Evolutionary conservation across 1,140 invertebrate species (phyloP).

Genomic region (Drosophila bocqueti): DNA sequence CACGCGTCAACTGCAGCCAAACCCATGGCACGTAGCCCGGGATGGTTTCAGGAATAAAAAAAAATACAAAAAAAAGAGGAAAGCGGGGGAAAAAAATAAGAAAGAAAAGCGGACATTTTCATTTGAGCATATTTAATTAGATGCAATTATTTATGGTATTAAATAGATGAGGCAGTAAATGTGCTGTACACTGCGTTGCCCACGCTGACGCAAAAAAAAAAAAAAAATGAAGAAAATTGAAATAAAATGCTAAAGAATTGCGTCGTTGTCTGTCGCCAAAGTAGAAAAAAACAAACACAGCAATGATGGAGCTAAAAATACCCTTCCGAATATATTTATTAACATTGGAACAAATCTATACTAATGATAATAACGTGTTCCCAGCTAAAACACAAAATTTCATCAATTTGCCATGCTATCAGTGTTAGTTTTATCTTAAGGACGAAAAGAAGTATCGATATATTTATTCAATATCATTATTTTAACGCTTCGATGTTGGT

Average conservation of each 20-base stretch:
- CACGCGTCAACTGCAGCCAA: constrained; percentile 84
- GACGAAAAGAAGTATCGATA: background rate
- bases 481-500: background rate
- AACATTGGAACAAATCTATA: background rate
- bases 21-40: constrained; percentile 65
- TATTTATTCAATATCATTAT: background rate
- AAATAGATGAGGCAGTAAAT: constrained; percentile 85
- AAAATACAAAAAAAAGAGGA: constrained; percentile 17
- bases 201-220: constrained; percentile 25
- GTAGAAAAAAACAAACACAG: constrained; percentile 20
- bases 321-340: background rate
- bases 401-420: background rate
- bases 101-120: constrained; percentile 83
- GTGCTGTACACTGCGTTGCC: constrained; percentile 68
- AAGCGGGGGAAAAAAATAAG: constrained; percentile 26
- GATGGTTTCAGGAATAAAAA: constrained; percentile 34
- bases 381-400: background rate
- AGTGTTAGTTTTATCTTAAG: too few species aligned
- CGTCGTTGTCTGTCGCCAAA: constrained; percentile 63
- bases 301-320: constrained; percentile 7
- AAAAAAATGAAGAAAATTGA: constrained; percentile 80
- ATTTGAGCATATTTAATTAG: constrained; percentile 85
- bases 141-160: constrained; percentile 85
- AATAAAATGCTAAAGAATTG: constrained; percentile 85
- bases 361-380: too few species aligned